Evolutionary conservation across 2,888 invertebrate genomes (phyloP).

Genomic region (Cetonia aurata): DNA sequence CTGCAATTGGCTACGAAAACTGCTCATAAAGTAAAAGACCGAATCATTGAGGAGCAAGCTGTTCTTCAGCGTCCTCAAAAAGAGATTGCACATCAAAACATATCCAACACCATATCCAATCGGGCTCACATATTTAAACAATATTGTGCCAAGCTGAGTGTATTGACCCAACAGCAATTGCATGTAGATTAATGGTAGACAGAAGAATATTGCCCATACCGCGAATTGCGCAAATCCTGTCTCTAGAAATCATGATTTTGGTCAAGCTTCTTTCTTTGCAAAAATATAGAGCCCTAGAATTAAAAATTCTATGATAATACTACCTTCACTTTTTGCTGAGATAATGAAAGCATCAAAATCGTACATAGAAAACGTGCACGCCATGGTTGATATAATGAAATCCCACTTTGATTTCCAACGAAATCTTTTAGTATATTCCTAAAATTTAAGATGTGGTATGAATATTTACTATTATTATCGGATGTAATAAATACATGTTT

Average conservation of each 20-base stretch:
- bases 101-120: constrained; percentile 51
- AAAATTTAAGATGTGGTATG: neutral
- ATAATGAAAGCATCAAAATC: constrained; percentile 24
- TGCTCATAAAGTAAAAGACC: constrained; percentile 48
- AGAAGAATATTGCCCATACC: constrained; percentile 44
- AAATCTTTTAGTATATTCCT: neutral
- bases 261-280: neutral
- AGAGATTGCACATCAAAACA: constrained; percentile 45
- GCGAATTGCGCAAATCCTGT: constrained; percentile 44
- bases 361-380: constrained; percentile 36
- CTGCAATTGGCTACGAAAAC: constrained; percentile 46
- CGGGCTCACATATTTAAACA: constrained; percentile 50
- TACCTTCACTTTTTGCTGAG: constrained; percentile 12
- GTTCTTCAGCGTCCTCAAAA: constrained; percentile 44
- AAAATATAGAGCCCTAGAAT: neutral
- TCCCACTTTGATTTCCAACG: constrained; percentile 42
- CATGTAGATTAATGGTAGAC: constrained; percentile 52
- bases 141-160: constrained; percentile 49
- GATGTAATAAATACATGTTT: neutral
- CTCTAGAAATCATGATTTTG: constrained; percentile 35
- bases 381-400: constrained; percentile 31
- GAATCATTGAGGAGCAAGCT: constrained; percentile 48
- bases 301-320: constrained; percentile 1
- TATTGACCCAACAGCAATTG: constrained; percentile 52
- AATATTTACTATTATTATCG: too few species aligned